These are phyloP conservation scores for Argyrosomus japonicus DNA, from an alignment of 2,113 vertebrate genomes.

Conservation along the genomic window DNA sequence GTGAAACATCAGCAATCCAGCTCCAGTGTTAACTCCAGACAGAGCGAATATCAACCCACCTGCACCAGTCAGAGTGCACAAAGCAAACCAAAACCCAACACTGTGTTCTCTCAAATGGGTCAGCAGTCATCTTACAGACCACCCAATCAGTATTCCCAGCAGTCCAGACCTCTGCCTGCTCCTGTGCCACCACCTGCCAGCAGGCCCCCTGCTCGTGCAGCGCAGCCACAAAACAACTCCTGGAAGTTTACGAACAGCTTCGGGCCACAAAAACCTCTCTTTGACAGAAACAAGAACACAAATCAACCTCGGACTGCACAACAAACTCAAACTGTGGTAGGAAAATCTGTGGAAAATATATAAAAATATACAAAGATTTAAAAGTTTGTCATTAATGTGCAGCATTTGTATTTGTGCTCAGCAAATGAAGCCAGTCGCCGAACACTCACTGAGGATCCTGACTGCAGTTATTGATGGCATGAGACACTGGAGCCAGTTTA, in stretches of 20 bases:
- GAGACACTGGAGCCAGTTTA: slow-evolving; percentile 92
- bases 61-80: slow-evolving; percentile 40
- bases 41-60: slow-evolving; percentile 51
- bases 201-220: slow-evolving; percentile 25
- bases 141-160: slow-evolving; percentile 56
- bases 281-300: slow-evolving; percentile 37
- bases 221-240: slow-evolving; percentile 54
- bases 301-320: slow-evolving; percentile 16
- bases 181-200: slow-evolving; percentile 16
- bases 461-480: slow-evolving; percentile 91
- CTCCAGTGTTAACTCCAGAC: slow-evolving; percentile 27
- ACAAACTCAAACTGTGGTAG: slow-evolving; percentile 56
- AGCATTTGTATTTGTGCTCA: slow-evolving; percentile 52
- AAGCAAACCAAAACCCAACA: slow-evolving; percentile 37
- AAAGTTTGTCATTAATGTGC: not conserved
- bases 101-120: slow-evolving; percentile 45
- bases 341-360: not conserved
- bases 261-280: slow-evolving; percentile 29
- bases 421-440: slow-evolving; percentile 78
- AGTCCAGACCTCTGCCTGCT: slow-evolving; percentile 38
- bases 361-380: not conserved
- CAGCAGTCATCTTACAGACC: slow-evolving; percentile 63
- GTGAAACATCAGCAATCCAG: slow-evolving; percentile 60
- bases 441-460: slow-evolving; percentile 90
- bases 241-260: slow-evolving; percentile 77